These are phyloP conservation scores for Acanthococcus lagerstroemiae DNA, from an alignment of 2,888 invertebrate species.

Conservation along the genomic window DNA sequence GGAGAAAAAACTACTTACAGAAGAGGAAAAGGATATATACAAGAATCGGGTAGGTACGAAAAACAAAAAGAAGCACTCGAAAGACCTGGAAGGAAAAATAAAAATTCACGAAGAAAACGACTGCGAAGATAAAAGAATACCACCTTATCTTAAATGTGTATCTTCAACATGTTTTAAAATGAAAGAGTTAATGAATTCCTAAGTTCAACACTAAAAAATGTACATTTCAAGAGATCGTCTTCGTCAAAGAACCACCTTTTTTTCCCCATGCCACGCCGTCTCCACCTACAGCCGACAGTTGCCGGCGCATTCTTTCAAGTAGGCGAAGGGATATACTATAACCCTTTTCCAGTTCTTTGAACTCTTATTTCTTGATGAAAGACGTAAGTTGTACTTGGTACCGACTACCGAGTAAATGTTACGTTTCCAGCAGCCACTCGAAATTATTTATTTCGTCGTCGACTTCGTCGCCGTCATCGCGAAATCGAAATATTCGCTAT, in stretches of 20 bases:
- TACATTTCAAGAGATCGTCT: constrained; percentile 28
- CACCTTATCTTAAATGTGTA: constrained; percentile 30
- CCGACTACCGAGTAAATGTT: background rate
- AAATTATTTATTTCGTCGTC: too few relatives aligned
- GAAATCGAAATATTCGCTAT: too few relatives aligned
- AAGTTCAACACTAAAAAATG: constrained; percentile 28
- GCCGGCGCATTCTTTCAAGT: constrained; percentile 3
- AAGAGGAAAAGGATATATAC: background rate
- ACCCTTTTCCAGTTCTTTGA: constrained; percentile 29
- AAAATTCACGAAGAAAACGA: constrained; percentile 25
- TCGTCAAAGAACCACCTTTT: constrained; percentile 21
- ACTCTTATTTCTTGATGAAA: constrained; percentile 17
- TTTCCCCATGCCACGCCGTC: background rate
- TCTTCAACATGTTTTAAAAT: constrained; percentile 29
- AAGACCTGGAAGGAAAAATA: constrained; percentile 29
- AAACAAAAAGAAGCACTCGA: constrained; percentile 22
- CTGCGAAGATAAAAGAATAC: constrained; percentile 28
- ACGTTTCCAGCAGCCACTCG: too few relatives aligned
- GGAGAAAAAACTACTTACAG: constrained; percentile 3
- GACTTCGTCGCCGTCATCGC: too few relatives aligned
- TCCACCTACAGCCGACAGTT: background rate
- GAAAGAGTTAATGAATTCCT: constrained; percentile 30
- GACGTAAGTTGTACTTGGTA: background rate
- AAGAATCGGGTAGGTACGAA: background rate
- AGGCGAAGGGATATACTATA: background rate